phyloP scores from a whole-genome alignment of 2,888 invertebrate species.

The Papilio elwesi region DNA sequence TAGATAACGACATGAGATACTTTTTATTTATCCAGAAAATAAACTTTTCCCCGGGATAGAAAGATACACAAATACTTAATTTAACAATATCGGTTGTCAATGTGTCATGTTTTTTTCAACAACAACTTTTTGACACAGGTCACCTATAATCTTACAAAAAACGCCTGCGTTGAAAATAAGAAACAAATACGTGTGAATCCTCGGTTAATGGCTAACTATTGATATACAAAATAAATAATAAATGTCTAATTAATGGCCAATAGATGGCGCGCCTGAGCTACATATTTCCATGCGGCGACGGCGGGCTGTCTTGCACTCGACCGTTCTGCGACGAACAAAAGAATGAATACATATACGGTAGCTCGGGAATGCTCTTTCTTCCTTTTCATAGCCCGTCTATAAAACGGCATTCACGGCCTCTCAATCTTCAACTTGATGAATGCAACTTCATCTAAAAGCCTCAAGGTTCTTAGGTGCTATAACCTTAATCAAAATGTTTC shows the following conservation, averaged over 20 bases:
- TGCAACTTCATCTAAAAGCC: constrained; percentile 59
- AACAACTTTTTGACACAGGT: no score
- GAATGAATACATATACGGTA: constrained; percentile 64
- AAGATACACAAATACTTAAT: no score
- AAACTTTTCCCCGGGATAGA: no score
- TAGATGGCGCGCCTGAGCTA: constrained; percentile 17
- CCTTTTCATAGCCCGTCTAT: constrained; percentile 59
- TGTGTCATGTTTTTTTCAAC: no score
- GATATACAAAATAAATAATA: not conserved
- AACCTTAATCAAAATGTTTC: constrained; percentile 21
- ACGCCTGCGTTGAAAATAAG: no score
- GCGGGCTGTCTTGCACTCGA: constrained; percentile 52
- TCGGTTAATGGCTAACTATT: no score
- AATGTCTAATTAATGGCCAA: not conserved
- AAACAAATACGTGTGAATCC: no score
- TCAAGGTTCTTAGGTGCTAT: constrained; percentile 41
- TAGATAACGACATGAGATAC: no score
- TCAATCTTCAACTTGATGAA: constrained; percentile 60
- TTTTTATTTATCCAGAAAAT: no score
- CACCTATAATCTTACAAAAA: no score
- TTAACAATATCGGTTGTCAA: no score
- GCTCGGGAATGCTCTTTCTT: constrained; percentile 62
- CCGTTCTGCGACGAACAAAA: constrained; percentile 65
- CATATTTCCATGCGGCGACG: constrained; percentile 46
- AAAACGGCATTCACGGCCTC: constrained; percentile 66